Conservation (phyloP, 2,113 vertebrate species). For the Mystacornis crossleyi region DNA sequence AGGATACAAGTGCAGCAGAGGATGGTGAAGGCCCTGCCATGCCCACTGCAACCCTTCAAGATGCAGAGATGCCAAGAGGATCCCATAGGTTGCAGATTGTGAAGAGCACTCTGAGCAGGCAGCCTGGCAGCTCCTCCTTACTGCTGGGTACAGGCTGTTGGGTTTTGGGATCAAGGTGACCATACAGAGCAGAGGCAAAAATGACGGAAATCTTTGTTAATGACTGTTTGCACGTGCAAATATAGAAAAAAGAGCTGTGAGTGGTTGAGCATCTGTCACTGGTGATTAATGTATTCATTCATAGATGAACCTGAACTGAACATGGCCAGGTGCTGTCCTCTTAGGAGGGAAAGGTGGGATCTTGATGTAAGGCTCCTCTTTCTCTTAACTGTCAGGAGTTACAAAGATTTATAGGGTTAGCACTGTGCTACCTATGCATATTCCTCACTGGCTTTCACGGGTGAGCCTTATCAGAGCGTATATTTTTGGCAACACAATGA, state of each 20-base stretch:
- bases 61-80: background rate
- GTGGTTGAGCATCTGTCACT: background rate
- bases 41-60: background rate
- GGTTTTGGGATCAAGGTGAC: background rate
- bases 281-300: background rate
- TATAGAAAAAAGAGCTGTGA: background rate
- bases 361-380: background rate
- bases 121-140: background rate
- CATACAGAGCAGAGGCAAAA: background rate
- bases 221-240: fast-evolving
- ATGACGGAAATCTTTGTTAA: background rate
- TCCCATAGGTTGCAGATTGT: background rate
- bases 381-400: background rate
- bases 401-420: background rate
- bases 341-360: background rate
- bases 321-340: background rate
- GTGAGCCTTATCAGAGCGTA: background rate
- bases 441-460: background rate
- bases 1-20: background rate
- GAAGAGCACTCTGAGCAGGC: background rate
- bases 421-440: background rate
- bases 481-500: background rate
- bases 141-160: background rate
- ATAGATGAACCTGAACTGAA: background rate
- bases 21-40: background rate